phyloP scores from a whole-genome alignment of 2,113 vertebrate genomes.

The Brachyhypopomus occidentalis region DNA sequence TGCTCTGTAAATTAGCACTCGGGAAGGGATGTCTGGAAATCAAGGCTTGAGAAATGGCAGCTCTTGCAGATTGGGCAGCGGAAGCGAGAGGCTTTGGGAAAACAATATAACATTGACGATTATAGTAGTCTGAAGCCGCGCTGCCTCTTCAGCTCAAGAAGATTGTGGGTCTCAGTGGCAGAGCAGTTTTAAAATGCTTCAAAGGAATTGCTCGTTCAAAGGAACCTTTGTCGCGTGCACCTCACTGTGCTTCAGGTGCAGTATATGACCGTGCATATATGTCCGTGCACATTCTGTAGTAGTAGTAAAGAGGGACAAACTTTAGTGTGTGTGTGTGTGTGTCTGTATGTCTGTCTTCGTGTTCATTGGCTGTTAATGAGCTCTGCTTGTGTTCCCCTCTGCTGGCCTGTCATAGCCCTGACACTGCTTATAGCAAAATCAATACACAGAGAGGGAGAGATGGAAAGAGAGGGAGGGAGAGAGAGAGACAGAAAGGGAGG shows the following conservation, averaged over 20 bases:
- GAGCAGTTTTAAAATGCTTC: not conserved
- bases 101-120: constrained; percentile 42
- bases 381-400: constrained; percentile 78
- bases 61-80: not conserved
- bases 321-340: constrained; percentile 59
- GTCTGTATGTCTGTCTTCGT: constrained; percentile 52
- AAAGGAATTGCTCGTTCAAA: too few relatives aligned
- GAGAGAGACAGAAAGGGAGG: constrained; percentile 37
- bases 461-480: constrained; percentile 50
- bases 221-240: too few relatives aligned
- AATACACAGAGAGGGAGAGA: constrained; percentile 63
- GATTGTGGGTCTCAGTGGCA: constrained; percentile 2
- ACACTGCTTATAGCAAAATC: constrained; percentile 82
- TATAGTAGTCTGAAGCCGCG: not conserved
- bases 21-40: not conserved
- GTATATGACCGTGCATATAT: not conserved
- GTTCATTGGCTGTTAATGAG: constrained; percentile 80
- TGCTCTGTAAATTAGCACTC: constrained; percentile 15
- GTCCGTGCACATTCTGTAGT: too few relatives aligned
- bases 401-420: constrained; percentile 79
- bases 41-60: not conserved
- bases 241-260: not conserved
- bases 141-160: not conserved
- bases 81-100: not conserved
- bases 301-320: constrained; percentile 20